Conservation (phyloP, 2,113 vertebrate species). For the Diadophis punctatus region DNA sequence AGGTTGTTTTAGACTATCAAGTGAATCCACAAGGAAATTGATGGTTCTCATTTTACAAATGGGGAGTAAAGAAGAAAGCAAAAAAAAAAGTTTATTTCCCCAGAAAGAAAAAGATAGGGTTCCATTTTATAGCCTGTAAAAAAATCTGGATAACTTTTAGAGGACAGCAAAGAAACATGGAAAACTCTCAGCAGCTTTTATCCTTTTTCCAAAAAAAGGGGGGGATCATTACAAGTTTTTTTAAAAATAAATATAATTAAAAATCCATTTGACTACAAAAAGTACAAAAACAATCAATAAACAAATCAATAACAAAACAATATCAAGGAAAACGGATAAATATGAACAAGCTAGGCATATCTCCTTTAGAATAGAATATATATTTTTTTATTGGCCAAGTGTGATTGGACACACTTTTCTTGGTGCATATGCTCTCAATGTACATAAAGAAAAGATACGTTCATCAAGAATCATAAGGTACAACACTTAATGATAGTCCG, state of each 20-base stretch:
- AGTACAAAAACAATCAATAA: not conserved
- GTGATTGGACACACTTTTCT: too few relatives aligned
- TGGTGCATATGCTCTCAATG: too few relatives aligned
- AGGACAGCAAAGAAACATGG: not conserved
- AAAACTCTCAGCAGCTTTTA: not conserved
- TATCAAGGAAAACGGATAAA: not conserved
- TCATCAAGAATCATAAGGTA: too few relatives aligned
- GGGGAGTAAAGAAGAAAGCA: not conserved
- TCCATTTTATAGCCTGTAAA: not conserved
- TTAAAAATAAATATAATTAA: not conserved
- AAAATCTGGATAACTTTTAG: not conserved
- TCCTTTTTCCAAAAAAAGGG: not conserved
- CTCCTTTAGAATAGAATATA: not conserved
- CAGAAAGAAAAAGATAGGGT: not conserved
- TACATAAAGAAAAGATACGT: too few relatives aligned
- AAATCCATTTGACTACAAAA: not conserved
- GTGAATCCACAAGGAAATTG: not conserved
- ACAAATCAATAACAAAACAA: not conserved
- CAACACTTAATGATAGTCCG: too few relatives aligned
- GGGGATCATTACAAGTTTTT: not conserved
- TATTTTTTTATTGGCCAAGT: too few relatives aligned
- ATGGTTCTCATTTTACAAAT: not conserved
- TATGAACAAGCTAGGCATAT: not conserved
- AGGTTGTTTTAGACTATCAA: not conserved
- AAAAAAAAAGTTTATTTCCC: not conserved